Evolutionary conservation across 30 jellyfish, hydroid and myxozoan genomes (phyloP), one percentile per base, ranked within the genome.

Genomic region (Aurelia aurita): DNA sequence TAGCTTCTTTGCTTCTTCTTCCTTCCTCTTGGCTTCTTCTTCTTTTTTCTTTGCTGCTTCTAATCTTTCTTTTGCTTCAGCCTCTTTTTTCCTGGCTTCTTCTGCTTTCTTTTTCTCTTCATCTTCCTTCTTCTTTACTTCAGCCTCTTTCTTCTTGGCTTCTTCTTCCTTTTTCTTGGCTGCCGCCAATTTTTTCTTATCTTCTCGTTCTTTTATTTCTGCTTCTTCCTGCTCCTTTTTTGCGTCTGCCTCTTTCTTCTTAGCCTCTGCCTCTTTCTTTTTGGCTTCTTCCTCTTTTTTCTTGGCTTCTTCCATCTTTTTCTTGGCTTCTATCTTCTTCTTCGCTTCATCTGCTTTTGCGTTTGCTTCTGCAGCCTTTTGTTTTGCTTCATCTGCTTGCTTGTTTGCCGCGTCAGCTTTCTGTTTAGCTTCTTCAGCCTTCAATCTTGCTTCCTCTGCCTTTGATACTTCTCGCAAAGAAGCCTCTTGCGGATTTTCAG

Each of bases 131-230:
- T 79, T 29, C 28, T 79, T 49, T 23, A 35, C 80, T 46, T 14
- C 89, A n/a, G 45, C 74, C 54, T 47, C 59, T 22, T 79, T 64
- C 22, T 63, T 49, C 74, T 63, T 49, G 19, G 46, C 80, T 20
- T 64, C 90, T 55, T 35, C 87, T 76, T 58, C 87, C 28, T 72
- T 43, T 15, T 18, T 45, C 69, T 43, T 29, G 27, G 35, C 77
- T 45, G 60, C 78, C 10, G 29, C 77, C 32, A 23, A 59, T 13
- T 49, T 67, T 31, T 79, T 79, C 63, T 79, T 53, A 8, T 27
- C 82, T 13, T 58, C 82, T 53, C 67, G 67, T 27, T 29, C 53
- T 49, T 32, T 65, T 55, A 20, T 26, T 60, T 79, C 66, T 29
- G 34, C 67, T 9, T 54, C 82, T 20, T 45, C 66, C 20, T 43